Percentiles rank a stretch among this genome's conserved stretches.
These are phyloP conservation scores for Adoxophyes honmai DNA, from an alignment of 1,140 invertebrate genomes.

Conservation along the genomic window DNA sequence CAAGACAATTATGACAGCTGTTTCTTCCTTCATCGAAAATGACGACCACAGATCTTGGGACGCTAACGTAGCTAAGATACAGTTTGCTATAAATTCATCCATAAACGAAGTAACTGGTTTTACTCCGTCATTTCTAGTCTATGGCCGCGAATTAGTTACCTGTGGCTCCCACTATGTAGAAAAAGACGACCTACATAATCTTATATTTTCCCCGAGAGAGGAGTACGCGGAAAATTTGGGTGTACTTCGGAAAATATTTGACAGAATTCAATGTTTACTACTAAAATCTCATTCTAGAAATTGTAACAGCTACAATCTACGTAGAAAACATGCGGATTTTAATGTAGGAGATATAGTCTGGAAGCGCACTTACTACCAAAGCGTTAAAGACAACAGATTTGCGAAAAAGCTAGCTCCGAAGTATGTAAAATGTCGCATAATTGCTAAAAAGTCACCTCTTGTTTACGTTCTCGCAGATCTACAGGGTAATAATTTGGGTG, in stretches of 20 bases:
- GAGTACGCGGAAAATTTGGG: slow-evolving; percentile 15
- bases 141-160: slow-evolving; percentile 16
- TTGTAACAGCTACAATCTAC: not conserved
- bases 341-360: slow-evolving; percentile 15
- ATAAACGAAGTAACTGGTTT: slow-evolving; percentile 17
- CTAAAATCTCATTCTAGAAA: slow-evolving; percentile 1
- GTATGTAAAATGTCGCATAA: not conserved
- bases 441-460: slow-evolving; percentile 11
- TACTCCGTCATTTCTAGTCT: slow-evolving; percentile 19
- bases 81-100: slow-evolving; percentile 19
- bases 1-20: slow-evolving; percentile 49
- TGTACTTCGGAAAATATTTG: not conserved
- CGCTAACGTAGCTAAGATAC: not conserved
- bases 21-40: slow-evolving; percentile 40
- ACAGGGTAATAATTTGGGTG: too few species aligned
- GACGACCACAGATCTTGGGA: slow-evolving; percentile 39
- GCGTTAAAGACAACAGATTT: slow-evolving; percentile 8
- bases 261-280: not conserved
- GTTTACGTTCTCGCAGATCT: not conserved
- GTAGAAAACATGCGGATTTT: slow-evolving; percentile 1
- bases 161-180: not conserved
- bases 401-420: slow-evolving; percentile 15
- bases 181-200: not conserved
- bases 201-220: slow-evolving; percentile 1
- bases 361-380: slow-evolving; percentile 14